Base-by-base conservation (phyloP, 2,797 vertebrate genomes). In the Macrochelys suwanniensis region DNA sequence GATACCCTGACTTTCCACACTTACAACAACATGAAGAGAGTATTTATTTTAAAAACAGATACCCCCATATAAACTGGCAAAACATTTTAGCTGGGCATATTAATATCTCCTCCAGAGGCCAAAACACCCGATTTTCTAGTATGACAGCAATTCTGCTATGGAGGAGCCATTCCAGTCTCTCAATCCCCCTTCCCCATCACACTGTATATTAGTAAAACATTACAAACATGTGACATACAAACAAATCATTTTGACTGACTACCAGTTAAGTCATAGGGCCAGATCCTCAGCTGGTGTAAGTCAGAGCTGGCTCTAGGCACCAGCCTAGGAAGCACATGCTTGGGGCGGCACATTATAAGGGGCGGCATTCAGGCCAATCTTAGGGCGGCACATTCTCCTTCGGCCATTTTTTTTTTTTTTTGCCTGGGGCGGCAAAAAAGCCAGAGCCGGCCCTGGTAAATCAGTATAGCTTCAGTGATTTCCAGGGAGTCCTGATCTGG, bases 381-480 rank as follows among this genome's bases (percentile, higher is more conserved):
- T 42, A 42, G 37, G 37, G 37, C 4, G 37, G 37, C 37, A 42
- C 37, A 42, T 42, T 42, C 37, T 42, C 37, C 37, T 42, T 42
- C 37, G 37, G 37, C 37, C 37, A 42, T 4, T 42, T 42, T 42
- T 42, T 42, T 42, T 42, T 42, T 42, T 42, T 42, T 42, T 42
- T 42, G 37, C 37, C 37, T 42, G 37, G 37, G 37, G 37, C 37
- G 4, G 37, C 37, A 42, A 42, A 42, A 42, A 42, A 42, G 37
- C 37, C 37, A 42, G 37, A 42, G 37, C 37, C 37, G 37, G 37
- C 37, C 37, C 37, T 42, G 37, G 37, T 42, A 42, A 42, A 42
- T 42, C n/a, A 50, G 45, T 5, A 0, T 0, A 3, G 9, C 28
- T 50, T 8, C 17, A 1, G 1, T 0, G 37, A 68, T 11, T 16